These are phyloP conservation scores for Heliothis virescens DNA, from an alignment of 1,140 invertebrate genomes.

Conservation along the genomic window DNA sequence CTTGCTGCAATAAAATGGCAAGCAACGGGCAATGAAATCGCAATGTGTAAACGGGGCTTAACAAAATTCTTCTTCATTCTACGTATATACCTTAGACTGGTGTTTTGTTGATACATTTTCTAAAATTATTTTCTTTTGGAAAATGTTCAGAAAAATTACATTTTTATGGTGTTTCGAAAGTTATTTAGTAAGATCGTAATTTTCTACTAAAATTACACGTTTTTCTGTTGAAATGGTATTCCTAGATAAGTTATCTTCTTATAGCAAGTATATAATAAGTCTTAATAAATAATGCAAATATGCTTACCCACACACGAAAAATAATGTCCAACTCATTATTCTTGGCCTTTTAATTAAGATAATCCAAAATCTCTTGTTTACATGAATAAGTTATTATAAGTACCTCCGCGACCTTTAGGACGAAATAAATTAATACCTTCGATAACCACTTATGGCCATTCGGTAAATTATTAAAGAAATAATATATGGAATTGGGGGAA, in stretches of 20 bases:
- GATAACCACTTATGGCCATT: conserved; percentile 14
- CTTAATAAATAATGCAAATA: not conserved
- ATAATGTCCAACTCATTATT: not conserved
- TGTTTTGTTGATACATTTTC: not conserved
- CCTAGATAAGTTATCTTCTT: no score
- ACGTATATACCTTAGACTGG: not conserved
- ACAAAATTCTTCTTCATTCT: not conserved
- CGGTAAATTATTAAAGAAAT: conserved; percentile 37
- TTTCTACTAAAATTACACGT: no score
- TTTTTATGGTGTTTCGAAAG: no score
- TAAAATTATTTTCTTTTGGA: not conserved
- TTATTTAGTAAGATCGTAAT: no score
- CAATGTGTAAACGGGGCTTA: no score
- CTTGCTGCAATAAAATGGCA: no score
- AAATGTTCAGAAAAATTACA: not conserved
- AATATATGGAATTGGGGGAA: conserved; percentile 28
- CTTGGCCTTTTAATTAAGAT: conserved; percentile 5
- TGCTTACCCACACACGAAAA: not conserved
- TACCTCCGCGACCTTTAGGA: conserved; percentile 11
- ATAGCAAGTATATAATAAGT: no score
- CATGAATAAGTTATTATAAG: conserved; percentile 3
- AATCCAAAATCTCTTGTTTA: conserved; percentile 12
- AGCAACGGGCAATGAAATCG: no score
- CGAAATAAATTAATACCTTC: conserved; percentile 44
- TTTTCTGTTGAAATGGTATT: no score